These are phyloP conservation scores for Macaca mulatta DNA, from an alignment of 2,113 vertebrate species.

Conservation along the genomic window DNA sequence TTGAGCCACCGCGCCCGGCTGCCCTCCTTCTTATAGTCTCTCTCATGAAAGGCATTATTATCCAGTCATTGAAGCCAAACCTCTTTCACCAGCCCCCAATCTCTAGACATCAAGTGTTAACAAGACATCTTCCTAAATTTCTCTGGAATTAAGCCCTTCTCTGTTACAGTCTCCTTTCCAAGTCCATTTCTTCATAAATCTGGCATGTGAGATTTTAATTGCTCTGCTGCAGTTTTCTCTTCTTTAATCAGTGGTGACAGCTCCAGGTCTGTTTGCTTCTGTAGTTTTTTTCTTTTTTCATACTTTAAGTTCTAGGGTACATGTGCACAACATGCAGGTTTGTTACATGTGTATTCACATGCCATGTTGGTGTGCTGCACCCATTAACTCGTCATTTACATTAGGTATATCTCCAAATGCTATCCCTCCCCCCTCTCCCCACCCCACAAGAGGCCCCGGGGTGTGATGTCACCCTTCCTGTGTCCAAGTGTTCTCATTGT, in stretches of 20 bases:
- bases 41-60: not conserved
- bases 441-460: no score
- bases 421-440: no score
- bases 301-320: no score
- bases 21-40: not conserved
- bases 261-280: conserved; percentile 84
- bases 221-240: conserved; percentile 82
- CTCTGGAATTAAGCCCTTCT: conserved; percentile 15
- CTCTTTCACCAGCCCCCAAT: not conserved
- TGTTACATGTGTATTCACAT: no score
- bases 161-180: conserved; percentile 49
- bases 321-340: no score
- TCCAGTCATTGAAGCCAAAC: not conserved
- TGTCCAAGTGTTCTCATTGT: no score
- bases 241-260: conserved; percentile 83
- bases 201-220: conserved; percentile 69
- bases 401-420: no score
- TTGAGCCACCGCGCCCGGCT: no score
- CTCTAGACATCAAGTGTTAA: conserved; percentile 1
- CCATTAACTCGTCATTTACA: no score
- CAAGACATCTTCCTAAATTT: conserved; percentile 24
- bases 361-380: no score
- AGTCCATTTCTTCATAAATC: conserved; percentile 45
- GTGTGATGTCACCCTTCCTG: no score
- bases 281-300: no score